Conservation (phyloP, 2,113 vertebrate genomes). For the Petrocephalus zakoni region DNA sequence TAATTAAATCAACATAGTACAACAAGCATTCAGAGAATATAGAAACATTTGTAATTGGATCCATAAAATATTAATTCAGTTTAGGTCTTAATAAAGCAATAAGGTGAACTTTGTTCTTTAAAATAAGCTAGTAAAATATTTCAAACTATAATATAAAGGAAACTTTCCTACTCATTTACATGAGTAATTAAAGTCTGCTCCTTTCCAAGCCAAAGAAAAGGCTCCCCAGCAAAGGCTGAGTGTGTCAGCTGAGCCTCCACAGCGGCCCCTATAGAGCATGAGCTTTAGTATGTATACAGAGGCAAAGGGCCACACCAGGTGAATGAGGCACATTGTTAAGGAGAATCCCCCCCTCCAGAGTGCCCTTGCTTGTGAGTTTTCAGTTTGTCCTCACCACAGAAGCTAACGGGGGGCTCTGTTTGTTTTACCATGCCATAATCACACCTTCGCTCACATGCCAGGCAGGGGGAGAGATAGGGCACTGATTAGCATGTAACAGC, state of each 20-base stretch:
- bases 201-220: not conserved
- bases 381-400: constrained; percentile 37
- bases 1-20: not conserved
- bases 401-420: constrained; percentile 34
- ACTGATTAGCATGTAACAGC: constrained; percentile 46
- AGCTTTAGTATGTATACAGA: constrained; percentile 45
- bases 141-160: not conserved
- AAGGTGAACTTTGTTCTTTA: not conserved
- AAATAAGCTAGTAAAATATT: not conserved
- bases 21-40: not conserved
- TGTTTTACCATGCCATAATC: constrained; percentile 36
- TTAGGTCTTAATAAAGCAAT: not conserved
- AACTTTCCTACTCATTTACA: not conserved
- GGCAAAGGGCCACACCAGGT: constrained; percentile 28
- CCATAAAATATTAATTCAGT: not conserved
- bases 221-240: not conserved
- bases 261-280: not conserved
- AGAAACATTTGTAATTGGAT: not conserved
- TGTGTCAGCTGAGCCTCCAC: not conserved
- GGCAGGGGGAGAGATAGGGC: constrained; percentile 34
- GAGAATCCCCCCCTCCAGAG: constrained; percentile 40
- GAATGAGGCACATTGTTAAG: constrained; percentile 39
- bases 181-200: not conserved
- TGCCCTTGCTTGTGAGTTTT: constrained; percentile 41
- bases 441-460: constrained; percentile 35